Conservation (phyloP, 2,888 invertebrate species). For the Helleia helle region DNA sequence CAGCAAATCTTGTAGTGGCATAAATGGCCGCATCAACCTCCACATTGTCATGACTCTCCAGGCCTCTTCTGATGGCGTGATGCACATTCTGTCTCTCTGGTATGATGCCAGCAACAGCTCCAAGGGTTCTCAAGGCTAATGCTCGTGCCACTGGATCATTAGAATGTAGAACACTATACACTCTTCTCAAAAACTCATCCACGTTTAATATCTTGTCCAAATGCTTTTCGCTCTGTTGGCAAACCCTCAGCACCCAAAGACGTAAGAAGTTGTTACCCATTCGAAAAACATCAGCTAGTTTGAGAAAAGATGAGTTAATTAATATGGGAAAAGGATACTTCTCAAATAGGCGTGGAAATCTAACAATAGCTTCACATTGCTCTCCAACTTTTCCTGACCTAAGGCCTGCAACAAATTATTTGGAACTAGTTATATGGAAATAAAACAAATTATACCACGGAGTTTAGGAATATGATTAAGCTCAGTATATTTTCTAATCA, state of each 20-base stretch:
- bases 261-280: conserved; percentile 91
- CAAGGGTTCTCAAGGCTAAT: conserved; percentile 89
- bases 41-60: conserved; percentile 95
- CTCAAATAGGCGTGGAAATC: conserved; percentile 94
- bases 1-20: conserved; percentile 95
- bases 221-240: conserved; percentile 96
- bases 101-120: conserved; percentile 94
- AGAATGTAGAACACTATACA: conserved; percentile 95
- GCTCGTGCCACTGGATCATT: conserved; percentile 98
- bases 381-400: conserved; percentile 94
- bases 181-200: conserved; percentile 88
- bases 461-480: too few species aligned
- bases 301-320: conserved; percentile 96
- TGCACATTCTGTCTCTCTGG: conserved; percentile 96
- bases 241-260: conserved; percentile 92
- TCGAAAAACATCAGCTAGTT: conserved; percentile 95
- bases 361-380: conserved; percentile 97
- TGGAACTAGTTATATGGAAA: background rate
- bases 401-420: conserved; percentile 76
- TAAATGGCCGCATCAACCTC: conserved; percentile 97
- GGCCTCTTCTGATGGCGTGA: conserved; percentile 91
- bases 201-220: conserved; percentile 96
- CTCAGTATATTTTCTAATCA: too few species aligned
- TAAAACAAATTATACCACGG: too few species aligned
- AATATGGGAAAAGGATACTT: conserved; percentile 98